These are phyloP conservation scores for Piaya cayana DNA, from an alignment of 2,113 vertebrate species.

Conservation along the genomic window DNA sequence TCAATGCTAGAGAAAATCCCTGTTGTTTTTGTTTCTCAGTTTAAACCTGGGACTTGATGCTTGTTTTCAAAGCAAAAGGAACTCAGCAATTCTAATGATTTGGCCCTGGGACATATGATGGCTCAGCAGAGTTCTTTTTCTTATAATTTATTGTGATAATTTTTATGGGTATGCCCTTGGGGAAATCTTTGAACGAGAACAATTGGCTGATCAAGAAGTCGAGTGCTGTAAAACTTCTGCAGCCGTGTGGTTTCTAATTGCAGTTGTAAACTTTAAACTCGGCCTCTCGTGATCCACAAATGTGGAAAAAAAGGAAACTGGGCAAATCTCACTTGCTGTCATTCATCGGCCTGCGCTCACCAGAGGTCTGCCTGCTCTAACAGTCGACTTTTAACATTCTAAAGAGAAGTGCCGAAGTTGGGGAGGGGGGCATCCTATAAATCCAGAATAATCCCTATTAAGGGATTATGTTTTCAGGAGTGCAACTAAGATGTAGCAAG, in stretches of 20 bases:
- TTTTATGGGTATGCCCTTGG: slow-evolving; percentile 10
- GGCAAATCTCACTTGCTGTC: not conserved
- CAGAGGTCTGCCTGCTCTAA: not conserved
- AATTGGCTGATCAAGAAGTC: not conserved
- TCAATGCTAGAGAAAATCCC: not conserved
- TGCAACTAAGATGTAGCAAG: not conserved
- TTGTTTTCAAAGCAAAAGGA: not conserved
- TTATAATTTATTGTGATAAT: not conserved
- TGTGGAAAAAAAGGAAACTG: not conserved
- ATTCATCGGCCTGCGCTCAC: not conserved
- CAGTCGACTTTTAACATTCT: not conserved
- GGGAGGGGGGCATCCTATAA: not conserved
- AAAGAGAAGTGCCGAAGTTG: not conserved
- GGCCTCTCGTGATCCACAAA: not conserved
- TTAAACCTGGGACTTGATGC: not conserved
- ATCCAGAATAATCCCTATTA: not conserved
- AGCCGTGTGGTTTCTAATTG: slow-evolving; percentile 24
- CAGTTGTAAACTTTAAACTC: slow-evolving; percentile 22
- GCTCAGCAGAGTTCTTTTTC: not conserved
- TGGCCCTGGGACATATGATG: not conserved
- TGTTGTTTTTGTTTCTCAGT: not conserved
- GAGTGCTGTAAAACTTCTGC: slow-evolving; percentile 7
- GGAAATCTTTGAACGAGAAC: not conserved
- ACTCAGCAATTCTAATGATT: not conserved
- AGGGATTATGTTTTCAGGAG: not conserved